Conservation (phyloP, 2,888 invertebrate species). For the Plagiodera versicolora region DNA sequence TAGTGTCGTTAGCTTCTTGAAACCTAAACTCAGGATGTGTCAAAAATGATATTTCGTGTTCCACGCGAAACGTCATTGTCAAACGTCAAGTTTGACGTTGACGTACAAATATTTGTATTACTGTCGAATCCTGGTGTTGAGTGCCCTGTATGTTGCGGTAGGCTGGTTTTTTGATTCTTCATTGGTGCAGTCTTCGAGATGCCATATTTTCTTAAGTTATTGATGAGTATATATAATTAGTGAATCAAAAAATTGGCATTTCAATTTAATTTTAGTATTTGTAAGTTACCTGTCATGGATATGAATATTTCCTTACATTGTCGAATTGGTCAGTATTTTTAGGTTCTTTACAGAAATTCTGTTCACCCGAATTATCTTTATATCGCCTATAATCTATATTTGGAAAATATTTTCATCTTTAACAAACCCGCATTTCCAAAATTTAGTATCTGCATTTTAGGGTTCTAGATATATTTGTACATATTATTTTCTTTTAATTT, state of each 20-base stretch:
- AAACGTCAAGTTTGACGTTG: too few relatives aligned
- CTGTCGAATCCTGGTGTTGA: background rate
- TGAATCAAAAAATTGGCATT: slow-evolving; percentile 29
- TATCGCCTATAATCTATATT: background rate
- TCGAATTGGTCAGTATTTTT: slow-evolving; percentile 37
- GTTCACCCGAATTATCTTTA: too few relatives aligned
- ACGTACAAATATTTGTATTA: background rate
- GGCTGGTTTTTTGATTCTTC: slow-evolving; percentile 31
- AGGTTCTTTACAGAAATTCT: slow-evolving; percentile 9
- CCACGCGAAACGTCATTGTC: too few relatives aligned
- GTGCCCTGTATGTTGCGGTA: slow-evolving; percentile 18
- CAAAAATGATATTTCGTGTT: too few relatives aligned
- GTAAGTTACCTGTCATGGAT: slow-evolving; percentile 36
- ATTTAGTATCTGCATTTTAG: slow-evolving; percentile 30
- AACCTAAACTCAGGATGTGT: background rate
- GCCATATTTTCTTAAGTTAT: slow-evolving; percentile 31
- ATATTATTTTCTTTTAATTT: slow-evolving; percentile 42
- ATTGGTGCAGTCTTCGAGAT: slow-evolving; percentile 30
- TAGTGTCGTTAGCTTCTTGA: background rate
- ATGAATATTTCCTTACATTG: slow-evolving; percentile 21
- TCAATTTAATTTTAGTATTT: slow-evolving; percentile 24
- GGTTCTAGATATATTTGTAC: slow-evolving; percentile 36
- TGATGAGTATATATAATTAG: slow-evolving; percentile 9
- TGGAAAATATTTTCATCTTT: slow-evolving; percentile 10
- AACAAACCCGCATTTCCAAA: slow-evolving; percentile 21